Conservation (phyloP, 2,888 invertebrate genomes). For the Odontothrips loti region DNA sequence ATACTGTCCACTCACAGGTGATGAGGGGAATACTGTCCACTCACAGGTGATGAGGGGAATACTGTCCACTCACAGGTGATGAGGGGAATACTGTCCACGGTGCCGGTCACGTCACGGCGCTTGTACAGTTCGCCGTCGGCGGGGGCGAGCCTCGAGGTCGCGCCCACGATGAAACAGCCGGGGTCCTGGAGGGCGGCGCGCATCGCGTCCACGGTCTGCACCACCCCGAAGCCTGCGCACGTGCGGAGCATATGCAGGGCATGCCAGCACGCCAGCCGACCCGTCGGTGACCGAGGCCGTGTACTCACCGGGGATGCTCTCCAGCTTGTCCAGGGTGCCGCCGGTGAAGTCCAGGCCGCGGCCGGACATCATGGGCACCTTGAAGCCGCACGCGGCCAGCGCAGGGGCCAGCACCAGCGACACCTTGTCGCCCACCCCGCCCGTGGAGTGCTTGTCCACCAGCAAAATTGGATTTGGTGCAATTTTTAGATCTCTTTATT, state of each 20-base stretch:
- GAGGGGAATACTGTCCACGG: constrained; percentile 50
- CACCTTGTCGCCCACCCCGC: constrained; percentile 56
- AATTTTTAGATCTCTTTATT: no score
- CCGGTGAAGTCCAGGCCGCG: constrained; percentile 54
- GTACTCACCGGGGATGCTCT: constrained; percentile 49
- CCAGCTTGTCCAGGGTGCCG: constrained; percentile 56
- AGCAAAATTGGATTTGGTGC: no score
- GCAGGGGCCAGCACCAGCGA: constrained; percentile 54
- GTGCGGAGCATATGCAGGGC: no score
- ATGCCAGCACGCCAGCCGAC: no score
- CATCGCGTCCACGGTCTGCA: constrained; percentile 45
- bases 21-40: no score
- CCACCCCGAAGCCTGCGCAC: constrained; percentile 46
- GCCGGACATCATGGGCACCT: constrained; percentile 55
- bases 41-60: no score
- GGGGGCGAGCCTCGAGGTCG: constrained; percentile 50
- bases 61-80: constrained; percentile 49
- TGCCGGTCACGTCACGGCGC: constrained; percentile 51
- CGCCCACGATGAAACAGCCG: constrained; percentile 54
- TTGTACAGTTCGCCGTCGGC: constrained; percentile 52
- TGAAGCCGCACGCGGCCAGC: constrained; percentile 52
- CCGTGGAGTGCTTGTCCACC: constrained; percentile 59
- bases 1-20: no score
- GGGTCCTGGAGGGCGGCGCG: constrained; percentile 43
- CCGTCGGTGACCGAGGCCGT: background rate